Base-by-base conservation (phyloP, 2,888 invertebrate genomes). In the Platycheirus rosarum region DNA sequence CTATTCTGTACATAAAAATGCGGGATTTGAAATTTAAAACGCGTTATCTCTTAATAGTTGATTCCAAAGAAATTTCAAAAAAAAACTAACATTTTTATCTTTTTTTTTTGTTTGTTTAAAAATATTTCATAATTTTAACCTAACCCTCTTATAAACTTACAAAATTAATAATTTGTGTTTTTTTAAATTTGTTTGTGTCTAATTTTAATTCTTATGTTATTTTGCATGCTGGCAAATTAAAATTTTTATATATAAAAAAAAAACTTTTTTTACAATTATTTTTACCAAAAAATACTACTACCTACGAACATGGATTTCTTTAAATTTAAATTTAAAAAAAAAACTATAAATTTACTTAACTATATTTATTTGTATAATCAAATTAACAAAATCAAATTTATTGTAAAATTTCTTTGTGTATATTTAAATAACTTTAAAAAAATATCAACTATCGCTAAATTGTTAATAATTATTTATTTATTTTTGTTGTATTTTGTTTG, bases 221-320 rank as follows among this genome's bases (percentile, higher is more conserved):
- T 86, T 85, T 86, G 86, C 86, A 86, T 86, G 86, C 86, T 85
- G 86, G 85, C 86, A 86, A 85, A 82, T 85, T 79, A 82, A 73
- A 62, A 70, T 62, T 55, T 57, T 60, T 57, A 77, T 63, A 70
- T 55, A 51, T 73, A 49, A 11, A 68, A 62, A 51, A 70, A 70
- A 35, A 16, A 23, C 11, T 5, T 60, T 55, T 73, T 75, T 71
- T 70, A 75, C 62, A 68, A 78, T 75, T 79, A 74, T 84, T 79
- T 75, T 71, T 62, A 79, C 55, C 46, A 76, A 66, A 75, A 80
- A 60, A 55, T 37, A 80, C 57, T 60, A 66, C 71, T 48, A 60
- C 53, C 68, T 60, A 79, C 66, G 55, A 85, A 84, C 71, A 73
- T 71, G 70, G 75, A 76, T 68, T 84, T 70, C 40, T 60, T 66